Evolutionary conservation across 1,140 invertebrate genomes (phyloP).

Genomic region (Drosophila bocki): DNA sequence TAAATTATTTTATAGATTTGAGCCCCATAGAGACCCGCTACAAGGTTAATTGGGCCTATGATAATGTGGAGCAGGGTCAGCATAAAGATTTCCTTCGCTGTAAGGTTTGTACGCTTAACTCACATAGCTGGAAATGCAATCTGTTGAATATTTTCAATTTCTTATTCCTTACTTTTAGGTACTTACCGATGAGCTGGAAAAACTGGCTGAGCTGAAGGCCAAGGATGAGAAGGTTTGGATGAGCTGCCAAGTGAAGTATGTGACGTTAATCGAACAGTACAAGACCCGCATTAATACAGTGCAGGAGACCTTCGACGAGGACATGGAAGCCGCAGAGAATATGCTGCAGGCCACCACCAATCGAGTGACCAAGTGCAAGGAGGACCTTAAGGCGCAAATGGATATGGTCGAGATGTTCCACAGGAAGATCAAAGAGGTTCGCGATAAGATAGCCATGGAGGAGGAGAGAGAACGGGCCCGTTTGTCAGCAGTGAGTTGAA

Average conservation of each 20-base stretch:
- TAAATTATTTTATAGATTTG: slow-evolving; percentile 8
- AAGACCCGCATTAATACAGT: slow-evolving; percentile 19
- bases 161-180: not conserved
- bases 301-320: slow-evolving; percentile 38
- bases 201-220: not conserved
- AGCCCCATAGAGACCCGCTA: slow-evolving; percentile 59
- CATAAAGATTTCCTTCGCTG: slow-evolving; percentile 8
- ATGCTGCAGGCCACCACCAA: slow-evolving; percentile 15
- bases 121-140: not conserved
- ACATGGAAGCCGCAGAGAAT: slow-evolving; percentile 24
- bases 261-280: slow-evolving; percentile 7
- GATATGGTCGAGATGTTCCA: slow-evolving; percentile 39
- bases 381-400: slow-evolving; percentile 30
- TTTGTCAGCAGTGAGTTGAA: slow-evolving; percentile 7
- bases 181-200: slow-evolving; percentile 27
- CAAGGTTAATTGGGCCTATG: slow-evolving; percentile 39
- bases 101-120: slow-evolving; percentile 14
- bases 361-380: slow-evolving; percentile 42
- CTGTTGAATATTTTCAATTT: not conserved
- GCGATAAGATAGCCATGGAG: slow-evolving; percentile 5
- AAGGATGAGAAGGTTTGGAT: slow-evolving; percentile 22
- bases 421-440: slow-evolving; percentile 27
- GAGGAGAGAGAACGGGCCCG: not conserved
- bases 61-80: slow-evolving; percentile 43
- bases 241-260: slow-evolving; percentile 4